Percentiles rank a stretch among this genome's conserved stretches.
phyloP scores from a whole-genome alignment of 2,797 vertebrate genomes.

The Brachyrhaphis roseni region DNA sequence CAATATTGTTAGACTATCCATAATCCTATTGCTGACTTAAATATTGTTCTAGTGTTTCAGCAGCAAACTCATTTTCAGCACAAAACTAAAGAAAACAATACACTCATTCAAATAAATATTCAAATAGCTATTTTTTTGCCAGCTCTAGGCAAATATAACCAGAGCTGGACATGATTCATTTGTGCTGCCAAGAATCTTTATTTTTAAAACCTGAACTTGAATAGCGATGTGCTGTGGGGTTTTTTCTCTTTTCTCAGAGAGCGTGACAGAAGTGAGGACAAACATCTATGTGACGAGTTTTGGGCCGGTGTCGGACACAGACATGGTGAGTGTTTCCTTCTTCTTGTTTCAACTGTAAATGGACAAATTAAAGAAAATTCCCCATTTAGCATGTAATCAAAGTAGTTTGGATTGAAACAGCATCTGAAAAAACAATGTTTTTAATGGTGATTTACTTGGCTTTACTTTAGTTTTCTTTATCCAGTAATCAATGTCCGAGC shows the following conservation, averaged over 20 bases:
- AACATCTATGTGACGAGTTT: slow-evolving; percentile 99
- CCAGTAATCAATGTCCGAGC: not conserved
- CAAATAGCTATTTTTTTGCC: not conserved
- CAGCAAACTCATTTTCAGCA: not conserved
- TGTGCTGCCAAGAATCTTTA: slow-evolving; percentile 22
- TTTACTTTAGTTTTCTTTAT: not conserved
- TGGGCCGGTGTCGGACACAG: slow-evolving; percentile 96
- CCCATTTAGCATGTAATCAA: not conserved
- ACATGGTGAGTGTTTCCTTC: slow-evolving; percentile 89
- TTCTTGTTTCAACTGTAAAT: not conserved
- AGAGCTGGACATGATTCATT: not conserved
- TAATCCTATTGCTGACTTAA: not conserved
- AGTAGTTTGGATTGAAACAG: not conserved
- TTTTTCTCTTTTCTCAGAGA: slow-evolving; percentile 80
- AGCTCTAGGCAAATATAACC: not conserved
- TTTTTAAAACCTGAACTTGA: slow-evolving; percentile 16
- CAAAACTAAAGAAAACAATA: not conserved
- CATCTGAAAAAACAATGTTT: not conserved
- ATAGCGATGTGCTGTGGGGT: slow-evolving; percentile 15
- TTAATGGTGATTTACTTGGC: not conserved
- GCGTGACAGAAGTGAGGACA: slow-evolving; percentile 96
- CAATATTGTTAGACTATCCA: too few species aligned
- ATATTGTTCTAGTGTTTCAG: not conserved
- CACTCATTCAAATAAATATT: not conserved
- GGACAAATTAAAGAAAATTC: not conserved